These are phyloP conservation scores for Gambusia holbrooki DNA, from an alignment of 2,113 vertebrate genomes.

Conservation along the genomic window DNA sequence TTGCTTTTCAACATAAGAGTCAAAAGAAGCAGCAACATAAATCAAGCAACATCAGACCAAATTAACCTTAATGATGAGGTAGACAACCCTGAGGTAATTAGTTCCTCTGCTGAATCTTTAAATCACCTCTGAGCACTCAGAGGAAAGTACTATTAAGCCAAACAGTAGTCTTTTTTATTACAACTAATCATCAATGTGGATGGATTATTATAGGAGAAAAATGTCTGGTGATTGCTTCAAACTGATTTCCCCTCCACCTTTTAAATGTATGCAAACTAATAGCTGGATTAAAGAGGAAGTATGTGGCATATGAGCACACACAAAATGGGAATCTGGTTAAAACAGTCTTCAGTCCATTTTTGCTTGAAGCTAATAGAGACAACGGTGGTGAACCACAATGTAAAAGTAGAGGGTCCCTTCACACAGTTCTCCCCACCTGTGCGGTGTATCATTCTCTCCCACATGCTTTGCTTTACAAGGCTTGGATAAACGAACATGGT, in stretches of 20 bases:
- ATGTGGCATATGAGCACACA: conserved; percentile 44
- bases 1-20: conserved; percentile 56
- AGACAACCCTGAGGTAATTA: conserved; percentile 50
- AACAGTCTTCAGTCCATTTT: conserved; percentile 55
- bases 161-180: conserved; percentile 38
- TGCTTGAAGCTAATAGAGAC: conserved; percentile 72
- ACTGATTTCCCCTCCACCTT: not conserved
- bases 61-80: conserved; percentile 64
- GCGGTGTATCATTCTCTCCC: conserved; percentile 37
- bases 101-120: conserved; percentile 52
- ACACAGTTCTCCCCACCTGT: conserved; percentile 45
- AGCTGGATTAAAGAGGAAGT: not conserved
- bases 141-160: conserved; percentile 31
- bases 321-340: conserved; percentile 59
- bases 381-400: conserved; percentile 56
- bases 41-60: conserved; percentile 48
- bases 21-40: conserved; percentile 61
- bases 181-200: conserved; percentile 31
- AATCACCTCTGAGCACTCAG: conserved; percentile 33
- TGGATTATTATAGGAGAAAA: conserved; percentile 38
- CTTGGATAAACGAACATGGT: conserved; percentile 14
- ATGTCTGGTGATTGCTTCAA: not conserved
- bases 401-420: conserved; percentile 63
- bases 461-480: conserved; percentile 11
- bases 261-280: not conserved